Base-by-base conservation (phyloP, 2,797 vertebrate genomes). In the Hippocampus kuda region DNA sequence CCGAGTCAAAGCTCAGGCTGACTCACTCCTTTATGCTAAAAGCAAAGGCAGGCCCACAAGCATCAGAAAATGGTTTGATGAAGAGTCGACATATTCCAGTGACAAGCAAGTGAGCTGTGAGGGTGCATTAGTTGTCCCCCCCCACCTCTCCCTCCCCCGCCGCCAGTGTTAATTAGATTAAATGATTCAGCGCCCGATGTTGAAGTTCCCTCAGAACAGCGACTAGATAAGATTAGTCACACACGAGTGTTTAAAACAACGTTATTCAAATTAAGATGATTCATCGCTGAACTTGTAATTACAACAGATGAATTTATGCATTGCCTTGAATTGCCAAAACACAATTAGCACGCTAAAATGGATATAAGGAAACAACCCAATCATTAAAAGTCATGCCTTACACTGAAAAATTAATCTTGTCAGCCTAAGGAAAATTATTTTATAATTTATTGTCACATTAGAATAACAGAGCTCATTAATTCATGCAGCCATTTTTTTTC, bases 61-160 rank as follows among this genome's bases (percentile, higher is more conserved):
- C 76, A 73, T 87, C 81, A 84, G 81, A 74, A 82, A 78, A 72
- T 41, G 1, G 75, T 84, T 84, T 91, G 89, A 91, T 89, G 85
- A 91, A 92, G 91, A 84, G 87, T 87, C 83, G 83, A 77, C 82
- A 85, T 84, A 91, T 91, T 86, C 84, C 82, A 84, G 78, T 90
- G 89, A 91, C 91, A 92, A 88, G 86, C 83, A 83, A 89, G 86
- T 83, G 86, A 89, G 87, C 85, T 87, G 84, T 80, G 86, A 89
- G 84, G 76, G 85, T 77, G 77, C 81, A 82, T 80, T 72, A 78
- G 38, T 86, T 63, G 42, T 63, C 42, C n/a, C 7, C 18, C 18
- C 48, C 16, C n/a, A n/a, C n/a, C n/a, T n/a, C n/a, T n/a, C 48
- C 5, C 48, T 18, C 16, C 48, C 5, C 18, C 7, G 76, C 79